These are phyloP conservation scores for Rugalucina vietnamica DNA, from an alignment of 2,888 invertebrate genomes.

Conservation along the genomic window DNA sequence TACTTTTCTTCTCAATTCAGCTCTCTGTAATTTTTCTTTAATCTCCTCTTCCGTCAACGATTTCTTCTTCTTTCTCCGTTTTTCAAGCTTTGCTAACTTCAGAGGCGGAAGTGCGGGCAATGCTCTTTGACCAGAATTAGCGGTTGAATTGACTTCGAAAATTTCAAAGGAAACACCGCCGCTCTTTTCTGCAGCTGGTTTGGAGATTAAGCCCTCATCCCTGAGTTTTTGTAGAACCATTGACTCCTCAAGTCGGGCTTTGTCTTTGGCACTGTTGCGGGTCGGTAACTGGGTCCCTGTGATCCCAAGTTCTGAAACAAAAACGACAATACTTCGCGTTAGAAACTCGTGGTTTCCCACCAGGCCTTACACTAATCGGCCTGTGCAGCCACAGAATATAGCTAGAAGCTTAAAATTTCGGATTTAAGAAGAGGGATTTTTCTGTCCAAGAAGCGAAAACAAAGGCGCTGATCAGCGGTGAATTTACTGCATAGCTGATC, in stretches of 20 bases:
- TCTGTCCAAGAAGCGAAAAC: no score
- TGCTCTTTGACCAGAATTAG: constrained; percentile 47
- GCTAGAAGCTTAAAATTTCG: no score
- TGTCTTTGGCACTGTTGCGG: constrained; percentile 82
- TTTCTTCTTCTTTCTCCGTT: constrained; percentile 76
- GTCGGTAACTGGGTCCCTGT: constrained; percentile 80
- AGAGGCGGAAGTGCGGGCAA: constrained; percentile 72
- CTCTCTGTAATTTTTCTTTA: constrained; percentile 77
- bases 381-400: no score
- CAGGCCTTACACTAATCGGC: no score
- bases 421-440: no score
- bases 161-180: constrained; percentile 82
- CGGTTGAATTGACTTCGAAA: constrained; percentile 56
- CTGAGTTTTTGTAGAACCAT: constrained; percentile 81
- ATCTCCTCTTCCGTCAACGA: constrained; percentile 80
- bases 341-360: no score
- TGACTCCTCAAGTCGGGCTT: constrained; percentile 80
- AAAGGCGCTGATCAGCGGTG: no score
- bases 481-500: no score
- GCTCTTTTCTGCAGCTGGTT: constrained; percentile 77
- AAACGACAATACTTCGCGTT: no score
- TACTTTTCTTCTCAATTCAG: constrained; percentile 80
- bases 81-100: constrained; percentile 78
- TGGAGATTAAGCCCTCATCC: constrained; percentile 83
- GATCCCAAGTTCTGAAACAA: constrained; percentile 78